A percentile compares a stretch with the other conserved stretches of the same genome.
phyloP scores from a whole-genome alignment of 2,113 vertebrate species.

The Rhagologus leucostigma region DNA sequence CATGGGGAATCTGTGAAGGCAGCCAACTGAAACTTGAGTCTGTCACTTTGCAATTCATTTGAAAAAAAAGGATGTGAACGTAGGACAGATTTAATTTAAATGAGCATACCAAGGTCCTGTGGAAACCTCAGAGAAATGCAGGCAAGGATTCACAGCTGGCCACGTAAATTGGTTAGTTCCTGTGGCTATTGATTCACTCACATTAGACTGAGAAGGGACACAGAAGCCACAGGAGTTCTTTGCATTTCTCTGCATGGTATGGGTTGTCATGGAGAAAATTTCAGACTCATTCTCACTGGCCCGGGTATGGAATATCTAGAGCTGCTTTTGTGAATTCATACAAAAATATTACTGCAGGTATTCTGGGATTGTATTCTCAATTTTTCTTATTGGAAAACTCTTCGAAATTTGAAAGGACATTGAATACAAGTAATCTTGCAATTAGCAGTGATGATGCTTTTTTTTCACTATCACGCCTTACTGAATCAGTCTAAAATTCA shows the following conservation, averaged over 20 bases:
- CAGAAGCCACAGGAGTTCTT: not conserved
- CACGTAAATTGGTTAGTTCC: not conserved
- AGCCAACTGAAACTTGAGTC: not conserved
- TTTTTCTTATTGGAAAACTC: not conserved
- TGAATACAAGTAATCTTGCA: not conserved
- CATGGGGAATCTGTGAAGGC: not conserved
- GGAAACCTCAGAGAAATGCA: not conserved
- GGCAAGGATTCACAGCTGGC: not conserved
- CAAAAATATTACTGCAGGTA: not conserved
- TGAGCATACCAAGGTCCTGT: not conserved
- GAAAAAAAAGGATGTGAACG: accelerated
- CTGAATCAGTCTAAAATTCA: not conserved
- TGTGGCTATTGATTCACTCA: not conserved
- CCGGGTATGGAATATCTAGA: not conserved
- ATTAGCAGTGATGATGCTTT: accelerated
- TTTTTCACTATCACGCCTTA: not conserved
- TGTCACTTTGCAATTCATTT: not conserved
- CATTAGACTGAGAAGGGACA: not conserved
- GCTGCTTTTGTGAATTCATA: not conserved
- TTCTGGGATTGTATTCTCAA: too few species aligned
- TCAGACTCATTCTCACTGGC: not conserved
- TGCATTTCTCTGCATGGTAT: not conserved
- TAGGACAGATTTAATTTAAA: not conserved
- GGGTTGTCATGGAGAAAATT: not conserved
- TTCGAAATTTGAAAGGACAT: not conserved